Base-by-base conservation (phyloP, 1,140 invertebrate genomes). In the Drosophila sulfurigaster region DNA sequence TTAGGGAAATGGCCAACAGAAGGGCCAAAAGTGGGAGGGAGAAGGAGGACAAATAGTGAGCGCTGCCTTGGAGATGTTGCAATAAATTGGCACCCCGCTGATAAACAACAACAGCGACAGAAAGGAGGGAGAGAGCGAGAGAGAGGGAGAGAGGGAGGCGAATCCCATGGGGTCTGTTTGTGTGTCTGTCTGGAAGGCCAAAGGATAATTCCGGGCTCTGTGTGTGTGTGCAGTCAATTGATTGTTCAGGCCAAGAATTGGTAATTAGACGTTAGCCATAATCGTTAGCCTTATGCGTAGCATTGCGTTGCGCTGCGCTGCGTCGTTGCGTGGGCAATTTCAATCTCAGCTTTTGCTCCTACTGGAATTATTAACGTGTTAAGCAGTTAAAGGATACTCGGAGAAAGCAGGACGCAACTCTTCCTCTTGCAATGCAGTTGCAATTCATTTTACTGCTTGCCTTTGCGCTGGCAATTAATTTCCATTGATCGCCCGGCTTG, bases 11-110 rank as follows among this genome's bases (percentile, higher is more conserved):
- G 43, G 45, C 2, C 25, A 15, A 1, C 35, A 25, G 32, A 5
- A 3, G n/a, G 28, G 3, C 15, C 0, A 11, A 20, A 8, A 20
- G 25, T 11, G 15, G 11, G 28, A 25, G 38, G 1, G 32, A 13
- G 1, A 20, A 13, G 57, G 13, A n/a, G n/a, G 20, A 10, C 35
- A 10, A 38, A 51, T 13, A 8, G 54, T 8, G 6, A 15, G 20
- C 10, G 13, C 62, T 56, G 38, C 30, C 48, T 35, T 25, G 4
- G 45, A 70, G 59, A 71, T 63, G 60, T 70, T 71, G 60, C 67
- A 65, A 71, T 75, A 65, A 71, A 65, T 70, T 65, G 73, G 54
- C 54, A 46, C 41, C 71, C 71, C 10, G 58, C 38, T 58, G 59
- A 56, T 65, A 59, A 70, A 28, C 52, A 57, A 51, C 46, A 11